These are phyloP conservation scores for Lophotis ruficrista DNA, from an alignment of 2,113 vertebrate species.

Conservation along the genomic window DNA sequence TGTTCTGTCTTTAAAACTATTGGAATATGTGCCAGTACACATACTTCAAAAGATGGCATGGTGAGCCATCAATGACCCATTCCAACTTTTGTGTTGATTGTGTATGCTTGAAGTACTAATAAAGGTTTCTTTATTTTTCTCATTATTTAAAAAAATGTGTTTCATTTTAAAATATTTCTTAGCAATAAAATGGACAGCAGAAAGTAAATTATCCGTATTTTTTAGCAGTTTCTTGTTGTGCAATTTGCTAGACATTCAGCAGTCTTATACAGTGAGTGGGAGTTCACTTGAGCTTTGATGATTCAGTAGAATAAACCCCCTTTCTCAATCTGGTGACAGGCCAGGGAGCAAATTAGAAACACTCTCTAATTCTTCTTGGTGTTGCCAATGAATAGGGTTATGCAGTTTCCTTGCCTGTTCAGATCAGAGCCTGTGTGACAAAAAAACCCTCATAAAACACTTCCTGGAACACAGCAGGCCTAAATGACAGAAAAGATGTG, in stretches of 20 bases:
- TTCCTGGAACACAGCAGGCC: not conserved
- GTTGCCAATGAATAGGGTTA: not conserved
- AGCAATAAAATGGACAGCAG: not conserved
- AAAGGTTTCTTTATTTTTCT: not conserved
- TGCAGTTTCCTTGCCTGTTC: not conserved
- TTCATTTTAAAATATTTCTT: constrained; percentile 8
- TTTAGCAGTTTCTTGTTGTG: not conserved
- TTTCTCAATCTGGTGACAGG: not conserved
- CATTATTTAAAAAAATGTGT: not conserved
- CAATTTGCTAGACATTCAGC: not conserved
- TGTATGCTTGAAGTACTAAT: not conserved
- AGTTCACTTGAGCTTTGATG: constrained; percentile 13
- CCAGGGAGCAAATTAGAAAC: constrained; percentile 32
- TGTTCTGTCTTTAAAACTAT: not conserved
- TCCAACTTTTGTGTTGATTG: not conserved
- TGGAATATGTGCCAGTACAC: not conserved
- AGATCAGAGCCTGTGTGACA: not conserved
- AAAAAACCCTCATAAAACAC: not conserved
- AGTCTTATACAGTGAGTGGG: not conserved
- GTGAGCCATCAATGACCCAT: not conserved
- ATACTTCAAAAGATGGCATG: not conserved
- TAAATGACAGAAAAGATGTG: not conserved
- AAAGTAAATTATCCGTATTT: not conserved
- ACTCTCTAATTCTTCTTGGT: not conserved
- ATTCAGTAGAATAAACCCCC: not conserved